phyloP scores from a whole-genome alignment of 2,888 invertebrate genomes.

The Torymus texanus region DNA sequence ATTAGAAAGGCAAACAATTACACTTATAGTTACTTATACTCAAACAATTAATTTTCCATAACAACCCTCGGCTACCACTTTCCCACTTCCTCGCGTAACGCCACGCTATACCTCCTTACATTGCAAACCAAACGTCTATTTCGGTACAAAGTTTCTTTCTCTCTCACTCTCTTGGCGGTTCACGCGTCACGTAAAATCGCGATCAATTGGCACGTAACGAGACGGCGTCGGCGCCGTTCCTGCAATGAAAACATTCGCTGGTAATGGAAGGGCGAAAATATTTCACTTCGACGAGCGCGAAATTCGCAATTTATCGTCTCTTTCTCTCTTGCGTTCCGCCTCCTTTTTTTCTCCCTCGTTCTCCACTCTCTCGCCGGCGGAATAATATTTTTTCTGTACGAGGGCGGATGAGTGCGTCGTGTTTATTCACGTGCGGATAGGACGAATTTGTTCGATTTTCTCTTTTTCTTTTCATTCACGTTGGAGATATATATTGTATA shows the following conservation, averaged over 20 bases:
- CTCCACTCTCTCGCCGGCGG: not conserved
- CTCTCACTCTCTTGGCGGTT: too few relatives aligned
- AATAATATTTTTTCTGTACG: slow-evolving; percentile 2
- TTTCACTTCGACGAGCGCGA: slow-evolving; percentile 5
- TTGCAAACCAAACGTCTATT: not conserved
- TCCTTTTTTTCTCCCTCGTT: not conserved
- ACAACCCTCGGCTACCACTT: too few relatives aligned
- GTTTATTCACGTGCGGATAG: slow-evolving; percentile 21
- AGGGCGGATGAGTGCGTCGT: not conserved
- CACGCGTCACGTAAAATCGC: slow-evolving; percentile 19
- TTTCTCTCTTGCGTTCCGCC: too few relatives aligned
- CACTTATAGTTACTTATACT: too few relatives aligned
- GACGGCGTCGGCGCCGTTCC: not conserved
- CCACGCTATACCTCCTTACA: too few relatives aligned
- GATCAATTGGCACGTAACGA: slow-evolving; percentile 24
- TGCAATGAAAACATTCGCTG: slow-evolving; percentile 21
- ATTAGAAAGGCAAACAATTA: too few relatives aligned
- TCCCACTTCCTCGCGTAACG: too few relatives aligned
- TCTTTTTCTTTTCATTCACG: too few relatives aligned
- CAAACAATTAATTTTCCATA: too few relatives aligned
- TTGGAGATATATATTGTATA: too few relatives aligned
- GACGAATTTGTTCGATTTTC: too few relatives aligned
- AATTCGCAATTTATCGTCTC: not conserved
- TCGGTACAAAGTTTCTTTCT: not conserved
- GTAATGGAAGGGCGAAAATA: slow-evolving; percentile 34